Evolutionary conservation across 2,888 invertebrate genomes (phyloP), one percentile per base, ranked within the genome.

Genomic region (Chironomus tentans): DNA sequence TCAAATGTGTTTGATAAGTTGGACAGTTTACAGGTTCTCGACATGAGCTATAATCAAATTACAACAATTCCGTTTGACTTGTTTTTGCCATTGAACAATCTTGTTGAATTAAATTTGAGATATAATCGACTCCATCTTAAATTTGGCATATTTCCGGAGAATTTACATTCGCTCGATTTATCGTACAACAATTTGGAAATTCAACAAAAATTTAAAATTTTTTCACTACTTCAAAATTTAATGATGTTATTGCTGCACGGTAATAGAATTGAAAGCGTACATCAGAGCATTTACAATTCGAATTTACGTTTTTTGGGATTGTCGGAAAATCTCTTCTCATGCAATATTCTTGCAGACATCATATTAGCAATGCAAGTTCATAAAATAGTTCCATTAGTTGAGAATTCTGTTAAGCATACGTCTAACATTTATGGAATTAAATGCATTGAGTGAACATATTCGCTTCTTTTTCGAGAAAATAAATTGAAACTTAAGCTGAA

Each of bases 181-280:
- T 61, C 61, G 0, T 72, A 62, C 18, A 72, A 72, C n/a, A 72
- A 72, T 50, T n/a, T 72, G n/a, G 72, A 72, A 15, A 38, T 72
- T 72, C 72, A 72, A n/a, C 72, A 72, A 5, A 72, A 72, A 38
- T 72, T 72, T 18, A 72, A 72, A 61, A 72, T 72, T 12, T 72
- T 72, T 38, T 28, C 72, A 4, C 18, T 72, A 4, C n/a, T 72
- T 12, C n/a, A 62, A 12, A 72, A 72, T 15, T 38, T 72, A 2
- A 62, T 38, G 18, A 72, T 62, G 15, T 38, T 72, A 3, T 46
- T 62, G 18, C 21, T 72, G 7, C 72, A 72, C 7, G 72, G 72
- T 1, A 72, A 72, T 18, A 28, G 72, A 61, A 72, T 72, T 61
- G 72, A 72, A 46, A 72, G 21, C 10, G 38, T 72, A 7, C 72